These are phyloP conservation scores for Acanthurus tractus DNA, from an alignment of 2,797 vertebrate species.

Conservation along the genomic window DNA sequence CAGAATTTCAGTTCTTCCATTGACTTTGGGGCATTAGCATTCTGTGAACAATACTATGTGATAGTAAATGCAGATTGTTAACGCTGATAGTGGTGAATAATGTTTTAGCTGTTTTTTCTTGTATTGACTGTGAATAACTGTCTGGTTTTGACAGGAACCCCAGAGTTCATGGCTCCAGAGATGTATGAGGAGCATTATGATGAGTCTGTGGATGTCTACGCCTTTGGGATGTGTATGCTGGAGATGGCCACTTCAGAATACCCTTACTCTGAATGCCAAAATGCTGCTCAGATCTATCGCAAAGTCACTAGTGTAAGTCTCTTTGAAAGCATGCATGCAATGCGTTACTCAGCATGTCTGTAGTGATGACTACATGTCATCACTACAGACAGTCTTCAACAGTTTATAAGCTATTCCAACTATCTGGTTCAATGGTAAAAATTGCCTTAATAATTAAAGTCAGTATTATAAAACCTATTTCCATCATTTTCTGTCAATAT, in stretches of 20 bases:
- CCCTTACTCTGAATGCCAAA: slow-evolving; percentile 97
- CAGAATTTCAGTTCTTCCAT: slow-evolving; percentile 10
- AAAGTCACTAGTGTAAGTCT: slow-evolving; percentile 96
- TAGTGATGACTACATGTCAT: slow-evolving; percentile 3
- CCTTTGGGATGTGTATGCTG: slow-evolving; percentile 98
- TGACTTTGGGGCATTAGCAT: slow-evolving; percentile 4
- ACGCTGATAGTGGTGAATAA: not conserved
- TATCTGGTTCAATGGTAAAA: not conserved
- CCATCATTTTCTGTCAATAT: not conserved
- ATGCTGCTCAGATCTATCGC: slow-evolving; percentile 97
- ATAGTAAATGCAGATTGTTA: slow-evolving; percentile 24
- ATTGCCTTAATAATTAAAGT: not conserved
- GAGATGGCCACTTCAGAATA: slow-evolving; percentile 99
- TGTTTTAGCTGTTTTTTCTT: slow-evolving; percentile 10
- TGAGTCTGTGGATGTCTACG: slow-evolving; percentile 97
- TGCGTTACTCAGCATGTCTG: not conserved
- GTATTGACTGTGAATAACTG: slow-evolving; percentile 9
- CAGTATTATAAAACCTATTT: not conserved
- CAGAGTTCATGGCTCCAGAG: slow-evolving; percentile 92
- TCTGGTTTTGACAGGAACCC: slow-evolving; percentile 81
- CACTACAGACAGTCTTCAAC: not conserved
- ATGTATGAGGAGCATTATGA: slow-evolving; percentile 99
- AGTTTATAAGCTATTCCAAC: not conserved
- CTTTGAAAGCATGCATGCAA: not conserved
- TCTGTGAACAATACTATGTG: not conserved